Evolutionary conservation across 2,797 vertebrate genomes (phyloP).

Genomic region (Strix occidentalis): DNA sequence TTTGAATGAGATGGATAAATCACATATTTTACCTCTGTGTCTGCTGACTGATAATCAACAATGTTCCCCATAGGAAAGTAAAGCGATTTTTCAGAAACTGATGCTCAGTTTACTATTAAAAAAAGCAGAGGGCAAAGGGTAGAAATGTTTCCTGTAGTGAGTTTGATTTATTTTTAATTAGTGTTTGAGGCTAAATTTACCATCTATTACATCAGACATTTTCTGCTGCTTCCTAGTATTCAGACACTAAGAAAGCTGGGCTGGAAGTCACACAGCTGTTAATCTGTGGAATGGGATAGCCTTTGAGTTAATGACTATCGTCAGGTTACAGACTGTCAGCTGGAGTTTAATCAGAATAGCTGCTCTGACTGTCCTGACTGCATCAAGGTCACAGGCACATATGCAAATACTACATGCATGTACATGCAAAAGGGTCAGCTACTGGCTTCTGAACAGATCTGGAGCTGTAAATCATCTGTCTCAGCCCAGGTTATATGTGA

Average conservation of each 20-base stretch:
- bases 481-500: neutral
- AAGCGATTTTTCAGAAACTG: neutral
- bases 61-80: neutral
- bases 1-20: neutral
- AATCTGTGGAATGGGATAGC: neutral
- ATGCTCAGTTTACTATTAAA: neutral
- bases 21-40: neutral
- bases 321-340: conserved; percentile 41
- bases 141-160: neutral
- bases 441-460: neutral
- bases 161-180: neutral
- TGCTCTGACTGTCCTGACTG: neutral
- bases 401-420: neutral
- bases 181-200: neutral
- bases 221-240: neutral
- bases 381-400: conserved; percentile 27
- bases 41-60: neutral
- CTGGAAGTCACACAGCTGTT: conserved; percentile 28
- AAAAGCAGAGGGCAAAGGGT: neutral
- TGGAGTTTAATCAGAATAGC: conserved; percentile 14
- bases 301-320: neutral
- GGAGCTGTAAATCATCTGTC: neutral
- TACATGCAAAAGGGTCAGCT: neutral
- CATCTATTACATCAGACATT: neutral
- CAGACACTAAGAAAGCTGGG: neutral